Percentiles rank a stretch among this genome's conserved stretches.
These are phyloP conservation scores for Otolemur crassicaudatus DNA, from an alignment of 2,797 vertebrate genomes.

Conservation along the genomic window DNA sequence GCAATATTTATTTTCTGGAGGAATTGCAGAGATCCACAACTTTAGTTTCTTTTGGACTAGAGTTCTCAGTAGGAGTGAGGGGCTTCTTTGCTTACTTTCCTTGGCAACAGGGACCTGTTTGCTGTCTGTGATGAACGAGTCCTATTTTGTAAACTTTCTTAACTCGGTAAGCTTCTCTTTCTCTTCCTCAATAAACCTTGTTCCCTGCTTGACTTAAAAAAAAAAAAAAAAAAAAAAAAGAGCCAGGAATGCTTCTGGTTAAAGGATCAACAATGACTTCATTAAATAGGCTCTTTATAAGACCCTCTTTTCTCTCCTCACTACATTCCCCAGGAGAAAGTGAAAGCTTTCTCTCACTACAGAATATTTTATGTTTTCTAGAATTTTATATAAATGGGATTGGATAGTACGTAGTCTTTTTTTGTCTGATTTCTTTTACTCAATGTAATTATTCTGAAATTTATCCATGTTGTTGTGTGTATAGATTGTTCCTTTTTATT, in stretches of 20 bases:
- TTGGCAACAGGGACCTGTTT: no score
- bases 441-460: background rate
- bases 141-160: no score
- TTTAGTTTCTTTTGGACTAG: background rate
- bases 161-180: no score
- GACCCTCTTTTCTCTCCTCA: background rate
- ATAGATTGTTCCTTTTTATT: slow-evolving; percentile 14
- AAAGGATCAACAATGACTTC: no score
- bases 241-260: no score
- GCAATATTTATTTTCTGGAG: background rate
- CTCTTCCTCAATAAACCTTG: no score
- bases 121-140: no score
- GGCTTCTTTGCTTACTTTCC: no score
- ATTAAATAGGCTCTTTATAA: no score
- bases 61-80: background rate
- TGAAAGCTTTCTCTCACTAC: background rate
- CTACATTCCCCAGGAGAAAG: background rate
- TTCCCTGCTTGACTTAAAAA: no score
- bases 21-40: background rate
- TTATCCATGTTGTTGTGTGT: background rate
- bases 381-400: background rate
- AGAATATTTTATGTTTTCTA: background rate
- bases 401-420: background rate
- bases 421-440: background rate
- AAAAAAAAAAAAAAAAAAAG: no score